These are phyloP conservation scores for Oreochromis niloticus DNA, from an alignment of 2,113 vertebrate genomes.

Conservation along the genomic window DNA sequence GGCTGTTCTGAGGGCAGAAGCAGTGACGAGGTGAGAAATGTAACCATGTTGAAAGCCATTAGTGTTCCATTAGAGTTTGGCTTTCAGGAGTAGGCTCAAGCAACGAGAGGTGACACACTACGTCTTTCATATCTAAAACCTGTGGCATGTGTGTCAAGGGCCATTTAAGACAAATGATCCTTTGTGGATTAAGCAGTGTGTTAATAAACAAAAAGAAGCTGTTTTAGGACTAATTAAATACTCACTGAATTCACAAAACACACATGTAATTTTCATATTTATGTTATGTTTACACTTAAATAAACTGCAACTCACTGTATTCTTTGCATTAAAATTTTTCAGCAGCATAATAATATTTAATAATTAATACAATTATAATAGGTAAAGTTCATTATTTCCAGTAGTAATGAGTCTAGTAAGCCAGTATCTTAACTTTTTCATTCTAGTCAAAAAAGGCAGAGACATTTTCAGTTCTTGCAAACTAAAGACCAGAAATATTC, in stretches of 20 bases:
- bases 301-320: rapidly evolving
- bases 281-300: not conserved
- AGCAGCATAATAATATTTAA: not conserved
- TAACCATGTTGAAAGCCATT: slow-evolving; percentile 32
- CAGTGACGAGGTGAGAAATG: slow-evolving; percentile 30
- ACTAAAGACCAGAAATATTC: not conserved
- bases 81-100: not conserved
- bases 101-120: not conserved
- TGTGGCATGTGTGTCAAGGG: not conserved
- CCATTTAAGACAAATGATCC: not conserved
- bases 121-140: not conserved
- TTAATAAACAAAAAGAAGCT: not conserved
- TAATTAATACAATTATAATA: not conserved
- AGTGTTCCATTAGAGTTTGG: slow-evolving; percentile 38
- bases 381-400: rapidly evolving
- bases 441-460: not conserved
- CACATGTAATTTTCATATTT: not conserved
- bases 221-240: not conserved
- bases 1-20: not conserved
- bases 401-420: not conserved
- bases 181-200: not conserved
- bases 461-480: not conserved
- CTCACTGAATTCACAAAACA: not conserved
- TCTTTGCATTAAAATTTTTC: not conserved
- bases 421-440: rapidly evolving